Base-by-base conservation (phyloP, 2,113 vertebrate species). In the Myrmecobius fasciatus region DNA sequence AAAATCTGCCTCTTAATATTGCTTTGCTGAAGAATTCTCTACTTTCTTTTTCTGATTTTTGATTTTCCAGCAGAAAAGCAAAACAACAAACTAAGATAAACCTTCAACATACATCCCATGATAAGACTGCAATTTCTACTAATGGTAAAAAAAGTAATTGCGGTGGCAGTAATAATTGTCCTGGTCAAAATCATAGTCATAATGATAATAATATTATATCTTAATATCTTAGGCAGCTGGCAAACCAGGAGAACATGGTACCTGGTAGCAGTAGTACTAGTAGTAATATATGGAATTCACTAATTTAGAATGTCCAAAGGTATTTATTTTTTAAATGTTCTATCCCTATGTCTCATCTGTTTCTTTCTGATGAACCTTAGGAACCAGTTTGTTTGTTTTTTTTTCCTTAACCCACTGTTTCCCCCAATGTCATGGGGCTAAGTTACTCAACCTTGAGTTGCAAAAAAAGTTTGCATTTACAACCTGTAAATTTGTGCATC, bases 211-310 rank as follows among this genome's bases (percentile, higher is more conserved):
- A 43, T 83, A 43, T 43, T 83, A 53, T n/a, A 2, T n/a, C 93
- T 93, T 95, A 90, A 93, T 92, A 54, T 89, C 43, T 96, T 95
- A 95, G n/a, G 91, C 28, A 94, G n/a, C 6, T 94, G 48, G 26
- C 53, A 48, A 54, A 91, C 67, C 67, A 83, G 20, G 4, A 75
- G 36, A n/a, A n/a, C 36, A 75, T 75, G 22, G 7, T 83, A 95
- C 91, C 28, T 92, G 24, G 28, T 26, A 94, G 91, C 1, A 94
- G 90, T 1, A 96, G 94, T 83, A 90, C 25, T 60, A 8, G 51
- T 93, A 90, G 20, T 43, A 83, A n/a, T 36, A 75, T 36, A 75
- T 20, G 3, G 2, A 22, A 25, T 88, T 49, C 92, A 91, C 1
- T 51, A 25, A 96, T 60, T 93, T 90, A 52, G 4, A 24, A 46